Evolutionary conservation across 2,797 vertebrate species (phyloP).

Genomic region (Simalia tracyae): DNA sequence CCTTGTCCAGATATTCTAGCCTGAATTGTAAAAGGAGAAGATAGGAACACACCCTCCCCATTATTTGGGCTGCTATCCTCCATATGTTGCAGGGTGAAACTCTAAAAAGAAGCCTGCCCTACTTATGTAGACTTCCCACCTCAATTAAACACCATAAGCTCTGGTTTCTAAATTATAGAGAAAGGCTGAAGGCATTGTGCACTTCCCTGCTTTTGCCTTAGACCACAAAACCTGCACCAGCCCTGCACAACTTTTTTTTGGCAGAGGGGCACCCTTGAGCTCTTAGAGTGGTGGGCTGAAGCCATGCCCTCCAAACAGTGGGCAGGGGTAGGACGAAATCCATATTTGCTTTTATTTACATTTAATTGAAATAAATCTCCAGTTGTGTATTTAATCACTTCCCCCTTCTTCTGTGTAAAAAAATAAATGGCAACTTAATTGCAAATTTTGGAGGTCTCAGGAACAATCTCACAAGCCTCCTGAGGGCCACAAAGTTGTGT

Average conservation of each 20-base stretch:
- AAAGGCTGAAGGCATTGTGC: background rate
- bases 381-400: background rate
- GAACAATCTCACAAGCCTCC: background rate
- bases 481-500: background rate
- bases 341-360: background rate
- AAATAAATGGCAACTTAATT: background rate
- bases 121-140: background rate
- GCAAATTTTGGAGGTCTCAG: background rate
- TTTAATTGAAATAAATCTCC: background rate
- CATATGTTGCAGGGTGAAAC: background rate
- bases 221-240: background rate
- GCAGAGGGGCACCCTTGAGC: background rate
- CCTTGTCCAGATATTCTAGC: background rate
- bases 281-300: background rate
- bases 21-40: background rate
- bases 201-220: background rate
- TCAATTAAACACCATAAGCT: background rate
- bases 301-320: background rate
- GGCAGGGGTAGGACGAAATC: background rate
- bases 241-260: background rate
- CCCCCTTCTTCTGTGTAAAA: background rate
- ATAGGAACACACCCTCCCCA: too few relatives aligned
- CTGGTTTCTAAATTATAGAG: background rate
- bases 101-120: background rate
- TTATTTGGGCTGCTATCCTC: background rate